phyloP scores from a whole-genome alignment of 2,888 invertebrate species.

The Dilophus febrilis region DNA sequence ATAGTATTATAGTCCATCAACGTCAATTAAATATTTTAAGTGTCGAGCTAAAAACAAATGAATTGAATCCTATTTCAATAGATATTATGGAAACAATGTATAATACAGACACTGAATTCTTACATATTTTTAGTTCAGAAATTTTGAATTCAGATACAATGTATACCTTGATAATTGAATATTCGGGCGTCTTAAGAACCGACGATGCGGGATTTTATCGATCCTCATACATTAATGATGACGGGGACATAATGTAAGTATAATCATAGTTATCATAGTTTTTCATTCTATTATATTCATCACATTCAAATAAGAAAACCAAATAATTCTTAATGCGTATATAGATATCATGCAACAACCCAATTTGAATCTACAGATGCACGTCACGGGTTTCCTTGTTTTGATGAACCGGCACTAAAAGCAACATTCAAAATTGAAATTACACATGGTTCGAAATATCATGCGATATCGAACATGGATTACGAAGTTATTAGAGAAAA shows the following conservation, averaged over 20 bases:
- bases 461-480: conserved; percentile 33
- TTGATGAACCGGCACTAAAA: conserved; percentile 56
- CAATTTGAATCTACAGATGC: conserved; percentile 43
- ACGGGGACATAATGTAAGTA: conserved; percentile 11
- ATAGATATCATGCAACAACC: conserved; percentile 37
- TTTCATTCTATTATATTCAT: no score
- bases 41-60: no score
- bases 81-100: no score
- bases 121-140: no score
- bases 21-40: neutral
- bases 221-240: conserved; percentile 32
- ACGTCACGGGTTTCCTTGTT: conserved; percentile 48
- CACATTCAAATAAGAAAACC: no score
- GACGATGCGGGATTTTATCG: conserved; percentile 47
- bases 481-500: no score
- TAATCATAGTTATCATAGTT: no score
- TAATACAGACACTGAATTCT: no score
- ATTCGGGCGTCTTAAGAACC: conserved; percentile 35
- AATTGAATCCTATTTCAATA: no score
- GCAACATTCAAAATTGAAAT: conserved; percentile 34
- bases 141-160: no score
- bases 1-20: conserved; percentile 25
- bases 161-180: no score
- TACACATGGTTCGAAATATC: conserved; percentile 18
- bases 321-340: no score